phyloP scores from a whole-genome alignment of 2,888 invertebrate genomes.

The Hydraecia micacea region DNA sequence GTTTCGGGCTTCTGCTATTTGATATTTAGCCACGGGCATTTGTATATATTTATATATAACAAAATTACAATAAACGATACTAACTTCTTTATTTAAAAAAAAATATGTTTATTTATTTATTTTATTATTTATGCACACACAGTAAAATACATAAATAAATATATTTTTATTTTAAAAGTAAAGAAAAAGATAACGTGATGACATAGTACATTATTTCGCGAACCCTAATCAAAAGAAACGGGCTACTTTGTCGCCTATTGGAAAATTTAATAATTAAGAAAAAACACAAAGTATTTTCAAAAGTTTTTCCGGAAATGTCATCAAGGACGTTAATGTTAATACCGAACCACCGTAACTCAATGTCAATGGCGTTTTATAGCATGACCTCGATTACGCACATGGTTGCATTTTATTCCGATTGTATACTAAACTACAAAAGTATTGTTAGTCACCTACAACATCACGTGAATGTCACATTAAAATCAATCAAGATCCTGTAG shows the following conservation, averaged over 20 bases:
- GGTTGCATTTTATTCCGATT: slow-evolving; percentile 64
- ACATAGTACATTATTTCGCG: not conserved
- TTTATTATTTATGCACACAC: too few relatives aligned
- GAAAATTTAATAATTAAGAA: not conserved
- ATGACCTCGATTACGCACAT: slow-evolving; percentile 76
- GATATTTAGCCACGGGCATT: too few relatives aligned
- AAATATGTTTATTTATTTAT: too few relatives aligned
- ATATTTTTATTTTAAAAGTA: too few relatives aligned
- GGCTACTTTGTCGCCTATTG: not conserved
- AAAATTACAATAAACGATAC: not conserved
- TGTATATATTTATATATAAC: too few relatives aligned
- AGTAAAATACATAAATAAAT: too few relatives aligned
- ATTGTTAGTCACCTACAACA: slow-evolving; percentile 38
- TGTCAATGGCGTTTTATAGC: slow-evolving; percentile 80
- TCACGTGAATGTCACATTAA: slow-evolving; percentile 33
- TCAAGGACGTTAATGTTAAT: slow-evolving; percentile 54
- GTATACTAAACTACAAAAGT: slow-evolving; percentile 45
- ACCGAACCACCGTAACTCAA: slow-evolving; percentile 74
- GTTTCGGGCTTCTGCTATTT: too few relatives aligned
- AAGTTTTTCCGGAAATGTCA: slow-evolving; percentile 19
- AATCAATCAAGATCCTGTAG: slow-evolving; percentile 23
- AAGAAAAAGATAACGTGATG: not conserved
- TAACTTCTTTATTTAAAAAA: not conserved
- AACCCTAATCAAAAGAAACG: not conserved
- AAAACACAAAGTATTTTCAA: not conserved